Evolutionary conservation across 1,140 invertebrate genomes (phyloP).

Genomic region (Ips nitidus): DNA sequence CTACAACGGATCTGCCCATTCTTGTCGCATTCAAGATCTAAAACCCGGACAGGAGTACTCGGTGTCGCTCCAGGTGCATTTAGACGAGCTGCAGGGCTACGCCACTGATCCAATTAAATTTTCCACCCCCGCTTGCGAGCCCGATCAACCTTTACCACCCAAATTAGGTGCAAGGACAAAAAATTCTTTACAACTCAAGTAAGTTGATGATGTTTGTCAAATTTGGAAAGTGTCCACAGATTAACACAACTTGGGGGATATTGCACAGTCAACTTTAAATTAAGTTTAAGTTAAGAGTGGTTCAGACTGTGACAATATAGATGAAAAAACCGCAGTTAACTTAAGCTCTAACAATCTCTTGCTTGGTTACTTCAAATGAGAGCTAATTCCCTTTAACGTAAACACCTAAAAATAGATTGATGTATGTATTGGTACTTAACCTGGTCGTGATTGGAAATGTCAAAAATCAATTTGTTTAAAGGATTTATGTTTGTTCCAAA

Average conservation of each 20-base stretch:
- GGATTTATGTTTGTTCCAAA: too few relatives aligned
- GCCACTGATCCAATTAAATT: slow-evolving; percentile 59
- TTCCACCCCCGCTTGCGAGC: slow-evolving; percentile 67
- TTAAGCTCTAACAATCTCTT: too few relatives aligned
- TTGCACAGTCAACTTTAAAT: too few relatives aligned
- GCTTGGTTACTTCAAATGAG: too few relatives aligned
- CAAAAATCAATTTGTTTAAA: too few relatives aligned
- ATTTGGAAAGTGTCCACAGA: neutral
- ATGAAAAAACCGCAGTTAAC: too few relatives aligned
- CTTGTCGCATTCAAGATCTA: slow-evolving; percentile 70
- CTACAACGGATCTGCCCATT: slow-evolving; percentile 70
- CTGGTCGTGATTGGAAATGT: too few relatives aligned
- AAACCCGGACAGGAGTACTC: slow-evolving; percentile 80
- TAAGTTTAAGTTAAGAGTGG: too few relatives aligned
- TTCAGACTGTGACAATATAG: too few relatives aligned
- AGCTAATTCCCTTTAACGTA: too few relatives aligned
- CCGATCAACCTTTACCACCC: slow-evolving; percentile 61
- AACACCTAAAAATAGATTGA: neutral
- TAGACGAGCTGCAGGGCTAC: slow-evolving; percentile 55
- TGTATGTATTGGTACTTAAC: neutral
- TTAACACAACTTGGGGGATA: too few relatives aligned
- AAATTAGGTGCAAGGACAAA: slow-evolving; percentile 62
- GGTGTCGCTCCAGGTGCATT: slow-evolving; percentile 63
- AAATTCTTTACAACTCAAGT: slow-evolving; percentile 58
- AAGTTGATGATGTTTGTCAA: neutral